phyloP scores from a whole-genome alignment of 2,113 vertebrate species.

The Garra rufa region DNA sequence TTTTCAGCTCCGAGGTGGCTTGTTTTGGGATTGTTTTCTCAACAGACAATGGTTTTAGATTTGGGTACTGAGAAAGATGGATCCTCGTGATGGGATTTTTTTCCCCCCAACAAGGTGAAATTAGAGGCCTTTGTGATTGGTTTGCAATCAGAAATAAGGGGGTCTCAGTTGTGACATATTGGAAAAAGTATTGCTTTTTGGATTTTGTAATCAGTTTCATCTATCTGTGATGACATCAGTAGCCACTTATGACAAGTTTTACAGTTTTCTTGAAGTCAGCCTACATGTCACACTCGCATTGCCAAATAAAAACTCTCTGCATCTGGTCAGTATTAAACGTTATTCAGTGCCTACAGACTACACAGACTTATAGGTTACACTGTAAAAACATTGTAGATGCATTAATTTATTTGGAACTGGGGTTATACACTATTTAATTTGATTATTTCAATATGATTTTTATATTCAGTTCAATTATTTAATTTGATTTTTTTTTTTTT shows the following conservation, averaged over 20 bases:
- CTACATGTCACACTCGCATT: no score
- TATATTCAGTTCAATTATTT: no score
- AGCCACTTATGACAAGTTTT: conserved; percentile 22
- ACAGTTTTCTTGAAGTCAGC: not conserved
- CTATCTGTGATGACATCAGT: conserved; percentile 56
- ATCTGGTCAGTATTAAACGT: no score
- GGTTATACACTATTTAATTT: no score
- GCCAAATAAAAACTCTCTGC: no score
- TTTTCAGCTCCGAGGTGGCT: conserved; percentile 59
- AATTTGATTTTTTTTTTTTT: no score
- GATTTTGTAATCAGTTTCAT: conserved; percentile 53
- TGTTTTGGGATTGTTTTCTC: conserved; percentile 67
- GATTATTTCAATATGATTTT: no score
- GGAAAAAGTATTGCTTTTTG: conserved; percentile 40
- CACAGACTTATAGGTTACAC: no score
- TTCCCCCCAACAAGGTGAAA: conserved; percentile 44
- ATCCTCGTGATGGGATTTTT: conserved; percentile 67
- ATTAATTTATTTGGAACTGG: no score
- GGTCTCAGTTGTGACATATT: conserved; percentile 38
- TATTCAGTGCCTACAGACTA: no score
- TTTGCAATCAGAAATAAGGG: conserved; percentile 67
- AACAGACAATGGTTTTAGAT: conserved; percentile 69
- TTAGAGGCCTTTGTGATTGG: conserved; percentile 53
- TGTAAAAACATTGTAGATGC: no score
- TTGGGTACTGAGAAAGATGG: conserved; percentile 64